Evolutionary conservation across 1,140 invertebrate genomes (phyloP), one percentile per base, ranked within the genome.

Genomic region (Ylistrum balloti): DNA sequence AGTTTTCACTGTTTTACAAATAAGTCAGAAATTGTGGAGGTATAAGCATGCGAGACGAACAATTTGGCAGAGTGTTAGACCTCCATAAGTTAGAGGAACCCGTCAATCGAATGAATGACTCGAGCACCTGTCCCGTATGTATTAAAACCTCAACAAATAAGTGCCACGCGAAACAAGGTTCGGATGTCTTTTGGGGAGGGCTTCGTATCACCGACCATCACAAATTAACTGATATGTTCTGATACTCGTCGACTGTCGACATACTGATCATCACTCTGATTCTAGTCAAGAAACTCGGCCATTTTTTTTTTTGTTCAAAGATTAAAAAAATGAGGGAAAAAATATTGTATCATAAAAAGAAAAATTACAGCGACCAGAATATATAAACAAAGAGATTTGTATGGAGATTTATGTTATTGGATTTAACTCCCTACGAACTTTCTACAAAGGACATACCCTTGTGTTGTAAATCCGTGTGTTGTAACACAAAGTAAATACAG

Each of bases 1-100:
- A 74, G 56, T 74, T 74, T 74, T 74, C 56, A 74, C 56, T 74
- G 56, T 74, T 74, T 74, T 74, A 74, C 56, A 74, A 74, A 74
- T 74, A 74, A n/a, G 56, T 74, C 56, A 74, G 56, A 74, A 74
- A 74, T 74, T 17, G 56, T 74, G 56, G 56, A 74, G 3, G 56
- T 22, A 74, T 74, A 74, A 74, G 56, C 56, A 74, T 74, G 56
- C 56, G 56, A 74, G 56, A 74, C 56, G 56, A 74, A 74, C 56
- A 74, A 74, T 74, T 74, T 74, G 56, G 56, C 56, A 3, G 56
- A 28, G 22, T 74, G 56, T 74, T 74, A n/a, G 22, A 74, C 56
- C n/a, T 28, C n/a, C 56, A 74, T 74, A 74, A 74, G 56, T 74
- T n/a, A 74, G 56, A n/a, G 20, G 0, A 74, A n/a, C 56, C 56